Evolutionary conservation across 2,797 vertebrate species (phyloP).

Genomic region (Rhabdomys pumilio): DNA sequence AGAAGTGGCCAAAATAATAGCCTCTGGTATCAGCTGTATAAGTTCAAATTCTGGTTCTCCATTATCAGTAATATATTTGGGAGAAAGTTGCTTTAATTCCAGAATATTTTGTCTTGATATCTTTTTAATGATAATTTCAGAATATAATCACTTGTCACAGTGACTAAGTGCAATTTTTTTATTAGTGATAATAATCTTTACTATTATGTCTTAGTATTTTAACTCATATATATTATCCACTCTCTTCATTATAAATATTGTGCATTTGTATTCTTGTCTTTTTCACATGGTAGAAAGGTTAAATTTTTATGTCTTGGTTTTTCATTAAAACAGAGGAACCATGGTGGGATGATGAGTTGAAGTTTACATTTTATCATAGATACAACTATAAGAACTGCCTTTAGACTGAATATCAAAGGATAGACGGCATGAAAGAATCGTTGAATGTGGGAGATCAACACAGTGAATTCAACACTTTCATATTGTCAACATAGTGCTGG

Average conservation of each 20-base stretch:
- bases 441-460: too few relatives aligned
- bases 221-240: background rate
- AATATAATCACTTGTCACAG: background rate
- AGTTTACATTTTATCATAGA: too few relatives aligned
- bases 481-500: background rate
- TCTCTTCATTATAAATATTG: background rate
- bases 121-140: background rate
- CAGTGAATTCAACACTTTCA: too few relatives aligned
- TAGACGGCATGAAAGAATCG: background rate
- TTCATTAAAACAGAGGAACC: background rate
- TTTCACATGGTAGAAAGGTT: background rate
- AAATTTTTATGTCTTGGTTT: background rate
- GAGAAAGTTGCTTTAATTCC: background rate
- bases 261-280: background rate
- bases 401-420: background rate
- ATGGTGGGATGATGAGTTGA: background rate
- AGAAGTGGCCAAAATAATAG: background rate
- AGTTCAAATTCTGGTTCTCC: background rate
- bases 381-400: background rate
- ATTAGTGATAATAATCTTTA: background rate
- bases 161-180: background rate
- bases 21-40: background rate
- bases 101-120: background rate
- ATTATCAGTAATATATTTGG: background rate
- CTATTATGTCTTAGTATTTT: background rate